Evolutionary conservation across 1,140 invertebrate species (phyloP), one percentile per base, ranked within the genome.

Genomic region (Bombus balteatus): DNA sequence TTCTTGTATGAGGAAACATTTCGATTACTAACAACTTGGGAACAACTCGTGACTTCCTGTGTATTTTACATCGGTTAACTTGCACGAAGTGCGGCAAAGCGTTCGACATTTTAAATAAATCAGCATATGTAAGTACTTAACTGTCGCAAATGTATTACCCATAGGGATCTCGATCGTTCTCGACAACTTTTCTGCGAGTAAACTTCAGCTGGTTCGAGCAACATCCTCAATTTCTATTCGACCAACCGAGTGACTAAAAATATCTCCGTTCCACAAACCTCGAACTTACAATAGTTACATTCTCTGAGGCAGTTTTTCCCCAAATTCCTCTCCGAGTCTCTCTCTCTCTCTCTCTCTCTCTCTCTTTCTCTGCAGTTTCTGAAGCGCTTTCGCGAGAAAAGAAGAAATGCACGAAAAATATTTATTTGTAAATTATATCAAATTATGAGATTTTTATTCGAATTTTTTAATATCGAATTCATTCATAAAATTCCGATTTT

Each of bases 31-130:
- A 41, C 25, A 80, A 59, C 77, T 80, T 53, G 77, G 15, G n/a
- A 34, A 53, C 76, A 41, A 8, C 18, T 32, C 22, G 10, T 37
- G 76, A 72, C 77, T 85, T 65, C 37, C 71, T 75, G 84, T 75
- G 81, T 81, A 81, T 81, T 85, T 81, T 85, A 81, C 41, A 62
- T 57, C n/a, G 78, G 34, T 47, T 68, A 81, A 85, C 78, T 81
- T 75, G 9, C 28, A 34, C 43, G 22, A 8, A 3, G 28, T 34
- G n/a, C 12, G 34, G n/a, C 37, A 22, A 85, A 81, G 41, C 78
- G 59, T 62, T 74, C 57, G 22, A 53, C 70, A 25, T 85, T 81
- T 81, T 85, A 85, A 85, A 85, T 85, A 85, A 85, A 85, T 85
- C 84, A 74, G 37, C 71, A 75, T 37, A 41, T 57, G 43, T 25